phyloP scores from a whole-genome alignment of 2,888 invertebrate genomes.

The Eulithis prunata region DNA sequence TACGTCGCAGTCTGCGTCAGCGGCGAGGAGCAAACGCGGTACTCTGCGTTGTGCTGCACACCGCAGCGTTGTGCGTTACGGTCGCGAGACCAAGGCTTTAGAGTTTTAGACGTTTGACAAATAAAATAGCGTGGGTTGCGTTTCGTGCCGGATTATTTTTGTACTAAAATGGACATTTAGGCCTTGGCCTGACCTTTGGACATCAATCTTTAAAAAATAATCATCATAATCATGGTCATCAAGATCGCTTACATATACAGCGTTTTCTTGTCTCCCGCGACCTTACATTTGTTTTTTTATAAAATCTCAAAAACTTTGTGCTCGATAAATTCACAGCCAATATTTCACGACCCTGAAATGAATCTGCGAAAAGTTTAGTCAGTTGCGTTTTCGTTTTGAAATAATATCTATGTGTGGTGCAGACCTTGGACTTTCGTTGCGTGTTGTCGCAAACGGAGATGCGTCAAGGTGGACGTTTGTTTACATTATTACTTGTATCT shows the following conservation, averaged over 20 bases:
- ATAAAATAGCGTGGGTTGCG: slow-evolving; percentile 17
- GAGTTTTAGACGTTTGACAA: neutral
- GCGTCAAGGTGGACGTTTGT: slow-evolving; percentile 19
- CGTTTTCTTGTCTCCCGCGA: too few relatives aligned
- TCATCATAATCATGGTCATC: neutral
- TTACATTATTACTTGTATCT: neutral
- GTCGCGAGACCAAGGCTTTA: too few relatives aligned
- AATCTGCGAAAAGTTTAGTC: slow-evolving; percentile 16
- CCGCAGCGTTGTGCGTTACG: too few relatives aligned
- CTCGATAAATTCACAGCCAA: slow-evolving; percentile 3
- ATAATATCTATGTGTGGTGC: slow-evolving; percentile 4
- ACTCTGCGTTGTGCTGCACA: too few relatives aligned
- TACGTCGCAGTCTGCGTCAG: too few relatives aligned
- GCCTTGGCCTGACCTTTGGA: slow-evolving; percentile 3
- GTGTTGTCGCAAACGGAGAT: slow-evolving; percentile 17
- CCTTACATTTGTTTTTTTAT: neutral
- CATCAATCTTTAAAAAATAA: neutral
- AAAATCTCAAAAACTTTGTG: neutral
- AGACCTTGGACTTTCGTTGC: slow-evolving; percentile 23
- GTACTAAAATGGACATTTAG: slow-evolving; percentile 13
- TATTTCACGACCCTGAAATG: slow-evolving; percentile 18
- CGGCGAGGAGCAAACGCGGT: too few relatives aligned
- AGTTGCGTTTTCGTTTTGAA: slow-evolving; percentile 16
- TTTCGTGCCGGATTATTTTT: slow-evolving; percentile 15
- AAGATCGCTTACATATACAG: neutral